These are phyloP conservation scores for Hypocryptadius cinnamomeus DNA, from an alignment of 2,113 vertebrate species.

Conservation along the genomic window DNA sequence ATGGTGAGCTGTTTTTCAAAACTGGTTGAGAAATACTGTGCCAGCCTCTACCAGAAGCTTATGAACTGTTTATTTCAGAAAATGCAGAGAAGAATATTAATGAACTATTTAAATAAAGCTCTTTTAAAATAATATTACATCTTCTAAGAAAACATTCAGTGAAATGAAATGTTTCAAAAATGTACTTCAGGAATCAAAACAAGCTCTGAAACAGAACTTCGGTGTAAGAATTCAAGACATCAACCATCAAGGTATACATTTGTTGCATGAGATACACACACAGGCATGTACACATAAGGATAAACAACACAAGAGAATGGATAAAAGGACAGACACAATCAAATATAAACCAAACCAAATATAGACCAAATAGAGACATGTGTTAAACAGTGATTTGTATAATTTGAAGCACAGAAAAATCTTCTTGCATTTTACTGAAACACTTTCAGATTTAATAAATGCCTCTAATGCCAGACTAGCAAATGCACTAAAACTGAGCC, in stretches of 20 bases:
- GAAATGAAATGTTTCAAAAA: neutral
- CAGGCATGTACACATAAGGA: constrained; percentile 53
- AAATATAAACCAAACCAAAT: too few relatives aligned
- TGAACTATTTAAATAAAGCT: neutral
- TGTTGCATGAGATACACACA: neutral
- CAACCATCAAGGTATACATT: neutral
- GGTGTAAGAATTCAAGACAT: neutral
- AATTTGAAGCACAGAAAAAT: neutral
- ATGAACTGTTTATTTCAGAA: neutral
- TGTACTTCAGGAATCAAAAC: neutral
- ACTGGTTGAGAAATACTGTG: neutral
- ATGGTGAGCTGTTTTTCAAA: neutral
- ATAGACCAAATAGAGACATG: neutral
- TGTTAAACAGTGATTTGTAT: neutral
- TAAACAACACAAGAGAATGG: neutral
- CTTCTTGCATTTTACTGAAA: neutral
- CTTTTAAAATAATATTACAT: neutral
- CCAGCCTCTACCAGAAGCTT: neutral
- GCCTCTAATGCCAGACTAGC: neutral
- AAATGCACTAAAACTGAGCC: neutral
- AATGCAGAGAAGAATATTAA: neutral
- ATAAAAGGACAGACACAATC: neutral
- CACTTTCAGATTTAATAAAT: neutral
- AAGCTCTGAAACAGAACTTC: neutral
- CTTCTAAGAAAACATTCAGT: neutral